Evolutionary conservation across 1,140 invertebrate genomes (phyloP), one percentile per base, ranked within the genome.

Genomic region (Tribolium madens): DNA sequence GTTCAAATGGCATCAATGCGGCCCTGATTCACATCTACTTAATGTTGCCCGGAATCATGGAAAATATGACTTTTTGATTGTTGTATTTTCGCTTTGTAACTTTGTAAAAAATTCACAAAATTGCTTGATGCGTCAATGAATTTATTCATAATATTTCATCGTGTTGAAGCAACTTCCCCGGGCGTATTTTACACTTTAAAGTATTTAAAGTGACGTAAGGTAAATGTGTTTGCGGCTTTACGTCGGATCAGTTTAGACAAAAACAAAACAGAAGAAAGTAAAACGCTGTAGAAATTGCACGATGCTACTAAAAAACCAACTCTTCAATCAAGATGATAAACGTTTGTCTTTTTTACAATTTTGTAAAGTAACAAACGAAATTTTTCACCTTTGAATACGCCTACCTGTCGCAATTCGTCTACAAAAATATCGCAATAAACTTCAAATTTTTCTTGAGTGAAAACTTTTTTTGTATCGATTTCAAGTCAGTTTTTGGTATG

Each of bases 11-110:
- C 57, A 64, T 42, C 57, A 64, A 64, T 64, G 26, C 57, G 21
- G 21, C 57, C 14, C 57, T 64, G 57, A 64, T 64, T 64, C 53
- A n/a, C 53, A 60, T 60, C 53, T 60, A 60, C 53, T 26, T 60
- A 60, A 60, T 60, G 53, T 26, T 21, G 18, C 18, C 18, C 18
- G 18, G 18, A 21, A 21, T 21, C 18, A 21, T 21, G 18, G 18
- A 21, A 21, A 21, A 21, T 21, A 21, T 21, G 18, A 21, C 18
- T 3, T 3, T 21, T 26, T 26, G 21, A 26, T 26, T 26, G 18
- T 21, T 21, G 21, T 26, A n/a, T 26, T 26, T 5, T 26, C 21
- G 21, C 21, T 26, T 26, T 3, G 21, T 26, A 42, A 42, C 36
- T 42, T 42, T 42, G 36, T 42, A 26, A 26, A 26, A 26, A 26